phyloP scores from a whole-genome alignment of 1,140 invertebrate species.

The Lordiphosa mommai region DNA sequence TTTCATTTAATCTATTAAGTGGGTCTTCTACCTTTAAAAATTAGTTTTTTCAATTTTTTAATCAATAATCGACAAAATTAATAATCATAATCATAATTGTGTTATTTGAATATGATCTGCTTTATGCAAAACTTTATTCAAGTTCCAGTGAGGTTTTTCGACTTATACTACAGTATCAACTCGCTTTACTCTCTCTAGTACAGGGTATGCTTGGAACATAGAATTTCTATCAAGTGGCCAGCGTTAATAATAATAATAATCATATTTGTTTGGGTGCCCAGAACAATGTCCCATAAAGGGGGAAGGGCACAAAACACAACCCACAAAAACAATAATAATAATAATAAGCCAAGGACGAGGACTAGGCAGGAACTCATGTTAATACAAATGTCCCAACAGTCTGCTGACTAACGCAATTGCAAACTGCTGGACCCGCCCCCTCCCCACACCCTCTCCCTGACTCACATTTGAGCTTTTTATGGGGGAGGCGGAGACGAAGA shows the following conservation, averaged over 20 bases:
- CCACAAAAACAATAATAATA: slow-evolving; percentile 71
- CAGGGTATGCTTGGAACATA: no score
- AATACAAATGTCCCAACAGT: slow-evolving; percentile 68
- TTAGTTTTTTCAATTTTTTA: no score
- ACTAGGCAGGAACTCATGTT: slow-evolving; percentile 66
- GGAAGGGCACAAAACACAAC: slow-evolving; percentile 33
- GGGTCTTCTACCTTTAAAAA: no score
- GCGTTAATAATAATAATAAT: slow-evolving; percentile 68
- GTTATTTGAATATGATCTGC: no score
- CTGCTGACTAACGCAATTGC: slow-evolving; percentile 74
- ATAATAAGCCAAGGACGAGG: slow-evolving; percentile 48
- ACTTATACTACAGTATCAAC: no score
- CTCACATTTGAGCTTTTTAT: slow-evolving; percentile 41
- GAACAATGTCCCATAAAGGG: slow-evolving; percentile 11
- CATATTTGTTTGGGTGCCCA: slow-evolving; percentile 53
- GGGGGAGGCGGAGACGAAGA: not conserved
- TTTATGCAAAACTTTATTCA: no score
- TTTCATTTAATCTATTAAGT: no score
- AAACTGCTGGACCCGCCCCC: slow-evolving; percentile 32
- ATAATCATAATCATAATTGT: no score
- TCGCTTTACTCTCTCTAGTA: no score
- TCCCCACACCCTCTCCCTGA: not conserved
- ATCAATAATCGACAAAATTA: no score
- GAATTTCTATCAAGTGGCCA: slow-evolving; percentile 32
- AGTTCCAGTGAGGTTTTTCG: no score